Percentiles rank a stretch among this genome's conserved stretches.
phyloP scores from a whole-genome alignment of 2,888 invertebrate species.

The Acronicta aceris region DNA sequence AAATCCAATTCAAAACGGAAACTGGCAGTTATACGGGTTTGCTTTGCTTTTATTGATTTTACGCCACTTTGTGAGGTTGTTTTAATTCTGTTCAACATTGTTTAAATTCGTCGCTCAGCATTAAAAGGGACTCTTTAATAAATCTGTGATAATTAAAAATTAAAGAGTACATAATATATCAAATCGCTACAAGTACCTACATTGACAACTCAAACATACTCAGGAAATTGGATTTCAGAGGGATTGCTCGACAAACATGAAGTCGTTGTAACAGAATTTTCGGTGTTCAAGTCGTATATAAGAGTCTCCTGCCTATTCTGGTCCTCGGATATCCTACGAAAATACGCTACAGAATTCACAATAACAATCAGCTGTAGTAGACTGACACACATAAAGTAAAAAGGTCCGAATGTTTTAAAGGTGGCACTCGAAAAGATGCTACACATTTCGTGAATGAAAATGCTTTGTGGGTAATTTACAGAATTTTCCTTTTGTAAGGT shows the following conservation, averaged over 20 bases:
- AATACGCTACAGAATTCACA: slow-evolving; percentile 45
- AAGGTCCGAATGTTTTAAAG: neutral
- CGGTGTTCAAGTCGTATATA: slow-evolving; percentile 51
- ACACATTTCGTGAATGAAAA: neutral
- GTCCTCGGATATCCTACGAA: slow-evolving; percentile 52
- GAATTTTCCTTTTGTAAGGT: no score
- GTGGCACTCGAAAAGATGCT: neutral
- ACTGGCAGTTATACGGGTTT: slow-evolving; percentile 48
- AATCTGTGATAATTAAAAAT: slow-evolving; percentile 33
- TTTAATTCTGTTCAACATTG: slow-evolving; percentile 21
- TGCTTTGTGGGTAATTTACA: no score
- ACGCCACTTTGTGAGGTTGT: slow-evolving; percentile 26
- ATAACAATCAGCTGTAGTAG: slow-evolving; percentile 15
- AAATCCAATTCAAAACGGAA: slow-evolving; percentile 41
- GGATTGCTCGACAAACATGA: slow-evolving; percentile 57
- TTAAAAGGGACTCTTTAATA: no score
- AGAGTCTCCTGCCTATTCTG: slow-evolving; percentile 53
- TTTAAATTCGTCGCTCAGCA: slow-evolving; percentile 10
- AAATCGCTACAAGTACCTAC: slow-evolving; percentile 20
- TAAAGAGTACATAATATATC: slow-evolving; percentile 23
- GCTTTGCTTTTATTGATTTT: slow-evolving; percentile 48
- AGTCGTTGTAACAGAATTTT: slow-evolving; percentile 55
- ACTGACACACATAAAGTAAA: neutral
- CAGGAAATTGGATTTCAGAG: slow-evolving; percentile 60
- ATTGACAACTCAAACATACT: slow-evolving; percentile 38